These are phyloP conservation scores for Porites australiensis DNA, from an alignment of 64 coral and sea anemone species.

Conservation along the genomic window DNA sequence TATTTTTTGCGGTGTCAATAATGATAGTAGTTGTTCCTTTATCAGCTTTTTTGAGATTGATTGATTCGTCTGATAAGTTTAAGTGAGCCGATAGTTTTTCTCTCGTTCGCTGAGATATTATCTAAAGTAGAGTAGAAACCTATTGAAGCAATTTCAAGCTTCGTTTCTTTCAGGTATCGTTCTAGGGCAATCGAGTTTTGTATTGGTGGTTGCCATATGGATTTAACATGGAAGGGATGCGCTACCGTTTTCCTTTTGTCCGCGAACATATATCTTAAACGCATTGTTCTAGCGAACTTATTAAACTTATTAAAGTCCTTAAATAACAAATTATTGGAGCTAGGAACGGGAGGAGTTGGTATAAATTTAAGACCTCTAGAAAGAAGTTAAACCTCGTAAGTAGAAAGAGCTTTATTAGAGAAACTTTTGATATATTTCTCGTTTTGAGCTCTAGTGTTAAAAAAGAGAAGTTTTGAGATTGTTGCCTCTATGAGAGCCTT, in stretches of 20 bases:
- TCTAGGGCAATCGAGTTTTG: background rate
- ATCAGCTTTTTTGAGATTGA: too few species aligned
- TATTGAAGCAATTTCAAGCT: too few species aligned
- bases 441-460: too few species aligned
- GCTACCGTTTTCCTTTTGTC: background rate
- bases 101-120: too few species aligned
- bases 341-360: background rate
- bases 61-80: too few species aligned
- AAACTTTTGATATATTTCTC: too few species aligned
- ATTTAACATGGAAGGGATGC: conserved; percentile 10
- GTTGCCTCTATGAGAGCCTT: too few species aligned
- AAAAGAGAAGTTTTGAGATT: too few species aligned
- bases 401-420: background rate
- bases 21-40: background rate
- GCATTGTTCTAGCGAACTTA: background rate
- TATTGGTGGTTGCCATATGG: background rate
- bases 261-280: background rate
- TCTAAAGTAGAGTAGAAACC: too few species aligned
- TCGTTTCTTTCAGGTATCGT: too few species aligned
- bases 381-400: background rate
- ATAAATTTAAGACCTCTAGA: background rate
- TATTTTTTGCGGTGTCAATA: background rate
- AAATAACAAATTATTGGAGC: background rate
- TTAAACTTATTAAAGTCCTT: background rate
- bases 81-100: too few species aligned